A percentile compares a stretch with the other conserved stretches of the same genome.
Conservation (phyloP, 2,888 invertebrate genomes). For the Hyposoter dolosus region DNA sequence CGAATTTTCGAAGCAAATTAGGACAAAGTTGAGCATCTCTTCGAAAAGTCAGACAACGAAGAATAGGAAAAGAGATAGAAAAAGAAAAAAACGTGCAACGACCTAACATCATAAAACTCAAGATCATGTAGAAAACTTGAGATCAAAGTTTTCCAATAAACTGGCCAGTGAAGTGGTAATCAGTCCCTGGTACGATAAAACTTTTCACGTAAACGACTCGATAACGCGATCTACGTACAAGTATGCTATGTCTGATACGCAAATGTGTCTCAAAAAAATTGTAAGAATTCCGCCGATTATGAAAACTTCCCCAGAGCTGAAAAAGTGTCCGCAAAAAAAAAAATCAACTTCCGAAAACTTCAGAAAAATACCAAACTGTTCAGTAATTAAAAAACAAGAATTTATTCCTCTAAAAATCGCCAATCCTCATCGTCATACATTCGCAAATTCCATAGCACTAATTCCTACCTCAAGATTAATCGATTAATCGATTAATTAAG, state of each 20-base stretch:
- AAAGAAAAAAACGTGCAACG: background rate
- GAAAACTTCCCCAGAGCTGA: background rate
- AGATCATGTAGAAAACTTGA: conserved; percentile 27
- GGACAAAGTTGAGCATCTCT: background rate
- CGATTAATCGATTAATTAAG: too few species aligned
- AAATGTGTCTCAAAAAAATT: conserved; percentile 13
- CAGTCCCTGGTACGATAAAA: conserved; percentile 14
- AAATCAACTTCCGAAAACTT: background rate
- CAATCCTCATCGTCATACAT: too few species aligned
- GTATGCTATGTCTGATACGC: conserved; percentile 1
- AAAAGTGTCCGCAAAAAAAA: background rate
- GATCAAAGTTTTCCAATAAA: conserved; percentile 28
- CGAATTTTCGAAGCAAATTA: background rate
- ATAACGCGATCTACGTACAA: conserved; percentile 12
- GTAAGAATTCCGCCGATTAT: background rate
- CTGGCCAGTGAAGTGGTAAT: conserved; percentile 28
- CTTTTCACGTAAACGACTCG: conserved; percentile 56
- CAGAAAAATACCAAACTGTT: background rate
- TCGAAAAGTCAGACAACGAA: background rate
- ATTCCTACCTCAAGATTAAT: too few species aligned
- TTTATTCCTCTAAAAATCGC: too few species aligned
- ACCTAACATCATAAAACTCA: conserved; percentile 18
- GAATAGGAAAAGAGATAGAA: background rate
- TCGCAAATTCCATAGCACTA: too few species aligned
- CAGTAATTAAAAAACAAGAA: background rate